Conservation (phyloP, 2,888 invertebrate species). For the Entomobrya multifasciata region DNA sequence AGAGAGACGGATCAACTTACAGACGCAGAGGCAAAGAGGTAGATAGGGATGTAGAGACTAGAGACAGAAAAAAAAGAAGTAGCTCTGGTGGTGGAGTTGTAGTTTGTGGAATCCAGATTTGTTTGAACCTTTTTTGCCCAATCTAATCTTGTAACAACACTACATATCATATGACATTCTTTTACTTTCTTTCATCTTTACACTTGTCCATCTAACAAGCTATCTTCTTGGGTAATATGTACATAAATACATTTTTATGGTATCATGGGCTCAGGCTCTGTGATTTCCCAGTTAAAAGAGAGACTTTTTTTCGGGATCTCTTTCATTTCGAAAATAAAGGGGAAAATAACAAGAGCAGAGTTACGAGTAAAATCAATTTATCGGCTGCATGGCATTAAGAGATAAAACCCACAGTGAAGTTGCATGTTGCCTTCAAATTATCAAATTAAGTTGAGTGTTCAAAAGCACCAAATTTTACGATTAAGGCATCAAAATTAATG, state of each 20-base stretch:
- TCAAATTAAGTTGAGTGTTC: background rate
- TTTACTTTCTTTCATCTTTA: constrained; percentile 55
- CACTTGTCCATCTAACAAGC: constrained; percentile 52
- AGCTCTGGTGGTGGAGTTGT: no score
- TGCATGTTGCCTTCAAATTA: no score
- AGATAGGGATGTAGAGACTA: background rate
- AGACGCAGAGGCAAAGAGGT: background rate
- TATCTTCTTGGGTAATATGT: background rate
- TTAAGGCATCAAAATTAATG: background rate
- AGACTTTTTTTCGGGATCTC: background rate
- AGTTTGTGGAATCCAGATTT: constrained; percentile 2
- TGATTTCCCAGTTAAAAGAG: constrained; percentile 49
- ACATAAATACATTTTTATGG: no score
- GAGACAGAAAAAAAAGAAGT: constrained; percentile 19
- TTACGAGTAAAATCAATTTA: background rate
- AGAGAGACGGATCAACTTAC: constrained; percentile 46
- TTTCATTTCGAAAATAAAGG: background rate
- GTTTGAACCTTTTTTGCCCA: constrained; percentile 37
- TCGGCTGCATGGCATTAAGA: no score
- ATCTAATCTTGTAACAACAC: constrained; percentile 44
- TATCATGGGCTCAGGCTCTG: constrained; percentile 15
- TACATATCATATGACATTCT: constrained; percentile 50
- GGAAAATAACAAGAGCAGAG: background rate
- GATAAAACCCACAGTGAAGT: no score
- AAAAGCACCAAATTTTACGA: background rate